Evolutionary conservation across 2,113 vertebrate species (phyloP).

Genomic region (Colius striatus): DNA sequence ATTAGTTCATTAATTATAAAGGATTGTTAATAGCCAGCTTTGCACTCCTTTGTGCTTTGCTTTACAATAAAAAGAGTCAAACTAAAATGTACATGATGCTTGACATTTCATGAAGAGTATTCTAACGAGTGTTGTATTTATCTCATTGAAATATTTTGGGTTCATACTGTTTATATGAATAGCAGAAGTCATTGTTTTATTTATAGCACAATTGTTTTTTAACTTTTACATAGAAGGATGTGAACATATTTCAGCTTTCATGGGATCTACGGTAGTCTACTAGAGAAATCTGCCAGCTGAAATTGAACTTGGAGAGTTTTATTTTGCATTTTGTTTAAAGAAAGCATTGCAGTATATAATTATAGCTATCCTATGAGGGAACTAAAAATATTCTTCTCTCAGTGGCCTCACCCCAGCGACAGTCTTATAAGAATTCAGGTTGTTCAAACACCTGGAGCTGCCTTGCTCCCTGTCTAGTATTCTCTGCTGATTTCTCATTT

Average conservation of each 20-base stretch:
- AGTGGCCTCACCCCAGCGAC: slow-evolving; percentile 56
- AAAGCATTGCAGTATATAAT: slow-evolving; percentile 69
- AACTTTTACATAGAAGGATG: not conserved
- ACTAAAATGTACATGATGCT: not conserved
- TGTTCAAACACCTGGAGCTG: slow-evolving; percentile 69
- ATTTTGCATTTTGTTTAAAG: slow-evolving; percentile 57
- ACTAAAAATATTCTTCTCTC: slow-evolving; percentile 71
- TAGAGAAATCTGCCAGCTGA: slow-evolving; percentile 54
- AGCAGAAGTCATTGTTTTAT: not conserved
- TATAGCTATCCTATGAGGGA: slow-evolving; percentile 62
- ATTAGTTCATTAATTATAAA: not conserved
- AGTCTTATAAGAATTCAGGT: slow-evolving; percentile 54
- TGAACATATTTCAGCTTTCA: slow-evolving; percentile 19
- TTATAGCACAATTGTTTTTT: slow-evolving; percentile 24
- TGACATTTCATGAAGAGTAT: not conserved
- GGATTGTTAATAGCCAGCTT: not conserved
- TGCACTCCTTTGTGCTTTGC: not conserved
- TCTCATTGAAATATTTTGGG: not conserved
- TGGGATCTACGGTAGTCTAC: slow-evolving; percentile 16
- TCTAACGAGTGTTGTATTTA: not conserved
- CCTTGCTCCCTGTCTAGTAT: slow-evolving; percentile 65
- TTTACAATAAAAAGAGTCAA: not conserved
- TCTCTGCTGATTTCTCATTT: slow-evolving; percentile 70
- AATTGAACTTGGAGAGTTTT: slow-evolving; percentile 52
- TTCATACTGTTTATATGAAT: not conserved